These are phyloP conservation scores for Selene dorsalis DNA, from an alignment of 2,797 vertebrate genomes.

Conservation along the genomic window DNA sequence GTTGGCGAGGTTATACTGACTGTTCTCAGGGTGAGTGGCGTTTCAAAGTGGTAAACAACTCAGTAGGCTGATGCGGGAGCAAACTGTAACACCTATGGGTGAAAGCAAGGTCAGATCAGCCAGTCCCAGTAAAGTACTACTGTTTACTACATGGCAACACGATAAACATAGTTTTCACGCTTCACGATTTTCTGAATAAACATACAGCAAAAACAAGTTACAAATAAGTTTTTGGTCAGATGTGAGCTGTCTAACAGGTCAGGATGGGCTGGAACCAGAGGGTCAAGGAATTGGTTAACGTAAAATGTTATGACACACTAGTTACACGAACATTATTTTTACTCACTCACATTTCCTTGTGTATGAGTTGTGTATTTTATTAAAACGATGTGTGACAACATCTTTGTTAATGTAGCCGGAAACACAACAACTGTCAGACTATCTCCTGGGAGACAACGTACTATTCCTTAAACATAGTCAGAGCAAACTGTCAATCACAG, in stretches of 20 bases:
- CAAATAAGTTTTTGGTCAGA: neutral
- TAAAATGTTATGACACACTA: too few relatives aligned
- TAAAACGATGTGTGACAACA: too few relatives aligned
- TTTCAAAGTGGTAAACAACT: conserved; percentile 64
- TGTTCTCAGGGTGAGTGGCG: conserved; percentile 48
- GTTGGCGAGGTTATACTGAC: conserved; percentile 31
- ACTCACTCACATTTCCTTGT: too few relatives aligned
- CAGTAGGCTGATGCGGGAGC: conserved; percentile 33
- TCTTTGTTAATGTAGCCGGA: too few relatives aligned
- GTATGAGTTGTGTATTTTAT: too few relatives aligned
- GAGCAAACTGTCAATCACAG: too few relatives aligned
- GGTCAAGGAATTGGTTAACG: too few relatives aligned
- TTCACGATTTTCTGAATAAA: neutral
- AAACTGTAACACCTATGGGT: conserved; percentile 43
- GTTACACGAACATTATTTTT: too few relatives aligned
- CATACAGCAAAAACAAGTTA: neutral
- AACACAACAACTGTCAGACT: too few relatives aligned
- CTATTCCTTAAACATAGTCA: too few relatives aligned
- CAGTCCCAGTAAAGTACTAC: neutral
- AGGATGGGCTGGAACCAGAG: too few relatives aligned
- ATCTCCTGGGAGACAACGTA: too few relatives aligned
- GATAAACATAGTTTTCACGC: neutral
- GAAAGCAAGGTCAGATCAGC: conserved; percentile 19
- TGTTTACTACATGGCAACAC: neutral
- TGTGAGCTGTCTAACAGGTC: neutral